These are phyloP conservation scores for Paguma larvata DNA, from an alignment of 2,797 vertebrate species.

Conservation along the genomic window DNA sequence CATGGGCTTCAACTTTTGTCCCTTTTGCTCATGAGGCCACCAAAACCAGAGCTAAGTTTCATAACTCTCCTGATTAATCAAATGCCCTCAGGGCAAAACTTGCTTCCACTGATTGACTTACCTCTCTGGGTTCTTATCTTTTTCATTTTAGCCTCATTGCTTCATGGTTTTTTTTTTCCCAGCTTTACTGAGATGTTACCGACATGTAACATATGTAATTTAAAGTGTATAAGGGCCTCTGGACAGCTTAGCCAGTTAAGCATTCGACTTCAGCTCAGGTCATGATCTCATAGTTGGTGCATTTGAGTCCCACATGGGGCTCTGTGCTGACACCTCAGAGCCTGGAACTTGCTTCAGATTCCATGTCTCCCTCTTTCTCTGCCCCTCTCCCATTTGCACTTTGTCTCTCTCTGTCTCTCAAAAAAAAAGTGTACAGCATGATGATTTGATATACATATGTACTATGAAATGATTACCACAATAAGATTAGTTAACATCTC, in stretches of 20 bases:
- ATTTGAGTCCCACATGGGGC: no score
- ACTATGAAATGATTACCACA: background rate
- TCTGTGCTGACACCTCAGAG: no score
- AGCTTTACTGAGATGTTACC: background rate
- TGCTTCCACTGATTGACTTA: background rate
- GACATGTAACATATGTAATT: background rate
- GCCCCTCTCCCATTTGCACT: no score
- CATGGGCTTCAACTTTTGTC: background rate
- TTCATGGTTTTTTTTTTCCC: background rate
- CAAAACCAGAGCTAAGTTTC: conserved; percentile 33
- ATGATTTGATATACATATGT: background rate
- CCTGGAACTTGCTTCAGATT: no score
- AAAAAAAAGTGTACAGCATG: background rate
- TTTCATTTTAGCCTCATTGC: background rate
- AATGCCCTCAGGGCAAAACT: background rate
- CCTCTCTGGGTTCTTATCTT: background rate
- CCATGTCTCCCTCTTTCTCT: no score
- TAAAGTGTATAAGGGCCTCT: background rate
- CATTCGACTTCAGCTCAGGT: no score
- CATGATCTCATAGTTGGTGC: no score
- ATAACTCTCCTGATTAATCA: background rate
- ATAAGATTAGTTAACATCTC: background rate
- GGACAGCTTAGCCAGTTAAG: no score
- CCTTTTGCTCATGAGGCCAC: background rate
- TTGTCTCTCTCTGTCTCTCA: no score